phyloP scores from a whole-genome alignment of 2,113 vertebrate species.

The Meriones unguiculatus region DNA sequence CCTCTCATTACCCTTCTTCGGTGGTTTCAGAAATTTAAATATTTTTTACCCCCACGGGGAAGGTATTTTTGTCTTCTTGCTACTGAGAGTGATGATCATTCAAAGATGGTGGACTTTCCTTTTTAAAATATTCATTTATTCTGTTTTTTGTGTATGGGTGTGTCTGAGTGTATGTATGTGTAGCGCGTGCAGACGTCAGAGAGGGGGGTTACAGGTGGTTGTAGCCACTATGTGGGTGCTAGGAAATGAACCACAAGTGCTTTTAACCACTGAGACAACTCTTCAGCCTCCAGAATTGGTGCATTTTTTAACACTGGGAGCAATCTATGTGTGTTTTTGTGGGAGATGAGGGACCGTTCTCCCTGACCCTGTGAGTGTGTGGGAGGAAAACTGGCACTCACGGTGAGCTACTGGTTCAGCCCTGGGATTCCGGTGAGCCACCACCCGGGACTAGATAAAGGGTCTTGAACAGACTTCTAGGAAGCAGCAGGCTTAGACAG shows the following conservation, averaged over 20 bases:
- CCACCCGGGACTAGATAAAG: not conserved
- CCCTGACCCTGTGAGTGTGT: accelerated
- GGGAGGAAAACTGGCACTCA: not conserved
- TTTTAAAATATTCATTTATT: not conserved
- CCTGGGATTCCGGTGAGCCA: not conserved
- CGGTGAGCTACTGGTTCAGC: not conserved
- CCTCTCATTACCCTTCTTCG: not conserved
- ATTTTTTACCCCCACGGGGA: not conserved
- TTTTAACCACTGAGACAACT: not conserved
- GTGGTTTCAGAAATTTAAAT: not conserved
- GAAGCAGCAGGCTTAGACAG: not conserved
- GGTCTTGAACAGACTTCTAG: slow-evolving; percentile 9
- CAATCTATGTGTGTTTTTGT: not conserved
- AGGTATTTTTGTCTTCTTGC: not conserved
- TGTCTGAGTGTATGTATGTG: not conserved
- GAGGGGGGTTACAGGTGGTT: not conserved
- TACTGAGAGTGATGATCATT: not conserved
- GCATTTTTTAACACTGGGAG: not conserved
- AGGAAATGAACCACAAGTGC: not conserved
- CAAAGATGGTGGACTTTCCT: not conserved
- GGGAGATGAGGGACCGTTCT: not conserved
- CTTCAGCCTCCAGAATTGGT: not conserved
- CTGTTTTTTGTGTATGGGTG: not conserved
- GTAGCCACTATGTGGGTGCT: not conserved
- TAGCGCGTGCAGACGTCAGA: not conserved